phyloP scores from a whole-genome alignment of 2,888 invertebrate genomes.

The Brachycybe producta region DNA sequence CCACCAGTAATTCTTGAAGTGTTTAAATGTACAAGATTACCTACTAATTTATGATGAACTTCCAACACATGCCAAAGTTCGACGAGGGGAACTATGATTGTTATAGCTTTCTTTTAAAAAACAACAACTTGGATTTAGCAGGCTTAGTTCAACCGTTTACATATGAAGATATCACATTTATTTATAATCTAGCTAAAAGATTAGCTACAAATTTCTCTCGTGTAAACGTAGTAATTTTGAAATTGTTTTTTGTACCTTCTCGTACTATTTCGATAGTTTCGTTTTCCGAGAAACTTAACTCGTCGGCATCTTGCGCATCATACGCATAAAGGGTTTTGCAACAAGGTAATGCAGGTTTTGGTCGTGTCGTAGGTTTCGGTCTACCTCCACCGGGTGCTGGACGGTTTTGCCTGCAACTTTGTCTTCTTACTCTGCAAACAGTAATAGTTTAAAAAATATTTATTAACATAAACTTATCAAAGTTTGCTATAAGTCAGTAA shows the following conservation, averaged over 20 bases:
- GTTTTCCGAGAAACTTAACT: slow-evolving; percentile 46
- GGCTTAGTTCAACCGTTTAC: no score
- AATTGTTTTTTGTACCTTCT: slow-evolving; percentile 46
- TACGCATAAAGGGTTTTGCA: slow-evolving; percentile 47
- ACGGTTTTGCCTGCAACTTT: slow-evolving; percentile 27
- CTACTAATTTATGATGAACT: no score
- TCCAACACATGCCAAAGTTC: no score
- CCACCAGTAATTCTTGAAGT: no score
- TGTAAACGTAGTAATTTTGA: no score
- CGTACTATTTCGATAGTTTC: slow-evolving; percentile 47
- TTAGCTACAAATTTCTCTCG: no score
- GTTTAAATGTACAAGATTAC: no score
- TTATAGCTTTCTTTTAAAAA: no score
- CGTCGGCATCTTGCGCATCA: slow-evolving; percentile 51
- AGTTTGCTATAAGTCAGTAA: not conserved
- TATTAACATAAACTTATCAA: not conserved
- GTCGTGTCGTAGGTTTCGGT: slow-evolving; percentile 34
- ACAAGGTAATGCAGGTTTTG: slow-evolving; percentile 37
- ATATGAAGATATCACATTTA: no score
- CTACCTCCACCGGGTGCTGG: slow-evolving; percentile 34
- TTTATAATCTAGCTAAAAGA: no score
- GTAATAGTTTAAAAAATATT: not conserved
- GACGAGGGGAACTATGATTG: no score
- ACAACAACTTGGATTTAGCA: no score
- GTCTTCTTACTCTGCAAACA: slow-evolving; percentile 26